phyloP scores from a whole-genome alignment of 2,113 vertebrate genomes.

The Spheniscus mendiculus region DNA sequence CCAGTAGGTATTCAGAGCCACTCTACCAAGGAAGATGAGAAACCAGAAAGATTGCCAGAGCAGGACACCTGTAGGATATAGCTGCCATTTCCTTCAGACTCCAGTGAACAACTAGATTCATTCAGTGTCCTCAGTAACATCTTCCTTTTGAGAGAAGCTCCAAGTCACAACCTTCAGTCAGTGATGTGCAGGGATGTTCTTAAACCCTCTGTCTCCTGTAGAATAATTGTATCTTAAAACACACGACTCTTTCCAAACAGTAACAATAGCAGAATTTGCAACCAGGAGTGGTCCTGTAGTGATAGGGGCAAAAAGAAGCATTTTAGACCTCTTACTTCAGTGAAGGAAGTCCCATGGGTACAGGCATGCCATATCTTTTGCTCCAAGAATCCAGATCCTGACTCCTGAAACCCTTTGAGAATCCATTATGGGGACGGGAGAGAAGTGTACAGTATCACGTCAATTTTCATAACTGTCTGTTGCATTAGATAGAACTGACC shows the following conservation, averaged over 20 bases:
- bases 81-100: neutral
- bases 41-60: neutral
- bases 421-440: accelerated
- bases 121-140: accelerated
- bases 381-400: neutral
- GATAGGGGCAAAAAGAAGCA: accelerated
- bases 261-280: neutral
- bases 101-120: neutral
- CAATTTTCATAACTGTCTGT: neutral
- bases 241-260: neutral
- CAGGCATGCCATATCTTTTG: neutral
- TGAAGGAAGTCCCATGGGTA: neutral
- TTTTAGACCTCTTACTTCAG: neutral
- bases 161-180: neutral
- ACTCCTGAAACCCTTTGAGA: neutral
- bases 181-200: neutral
- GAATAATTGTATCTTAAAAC: neutral
- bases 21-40: neutral
- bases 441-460: neutral
- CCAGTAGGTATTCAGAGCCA: accelerated
- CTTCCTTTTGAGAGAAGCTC: neutral
- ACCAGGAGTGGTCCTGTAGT: neutral
- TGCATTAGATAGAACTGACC: neutral
- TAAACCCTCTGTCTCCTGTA: neutral
- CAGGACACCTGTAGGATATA: neutral